A percentile compares a stretch with the other conserved stretches of the same genome.
Conservation (phyloP, 2,797 vertebrate species). For the Myotis myotis region DNA sequence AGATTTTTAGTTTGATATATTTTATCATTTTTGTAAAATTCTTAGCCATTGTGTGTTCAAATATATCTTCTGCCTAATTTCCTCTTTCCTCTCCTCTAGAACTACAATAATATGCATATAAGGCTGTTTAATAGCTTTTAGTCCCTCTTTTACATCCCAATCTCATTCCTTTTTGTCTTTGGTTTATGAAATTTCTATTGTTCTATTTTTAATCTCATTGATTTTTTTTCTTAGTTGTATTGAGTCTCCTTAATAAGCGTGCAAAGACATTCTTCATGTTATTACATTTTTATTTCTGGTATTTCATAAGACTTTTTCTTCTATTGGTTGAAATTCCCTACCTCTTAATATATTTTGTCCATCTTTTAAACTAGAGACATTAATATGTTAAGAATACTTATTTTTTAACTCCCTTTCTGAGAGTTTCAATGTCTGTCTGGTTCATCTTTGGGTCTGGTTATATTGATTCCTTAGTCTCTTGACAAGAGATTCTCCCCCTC, state of each 20-base stretch:
- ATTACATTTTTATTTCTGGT: background rate
- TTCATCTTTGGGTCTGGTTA: background rate
- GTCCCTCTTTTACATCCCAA: background rate
- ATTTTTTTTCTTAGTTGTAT: background rate
- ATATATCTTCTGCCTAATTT: background rate
- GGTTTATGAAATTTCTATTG: background rate
- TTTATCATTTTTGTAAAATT: background rate
- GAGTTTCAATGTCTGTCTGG: background rate
- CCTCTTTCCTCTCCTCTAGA: background rate
- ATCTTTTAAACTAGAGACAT: background rate
- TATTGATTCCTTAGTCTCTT: background rate
- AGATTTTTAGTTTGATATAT: background rate
- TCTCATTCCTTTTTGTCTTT: background rate
- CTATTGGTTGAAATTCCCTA: background rate
- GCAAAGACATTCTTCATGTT: background rate
- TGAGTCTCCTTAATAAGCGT: background rate
- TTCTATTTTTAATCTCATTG: background rate
- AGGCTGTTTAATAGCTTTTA: background rate
- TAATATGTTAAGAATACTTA: background rate
- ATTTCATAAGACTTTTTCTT: background rate
- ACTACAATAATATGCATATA: background rate
- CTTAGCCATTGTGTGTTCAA: background rate
- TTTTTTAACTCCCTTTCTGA: background rate
- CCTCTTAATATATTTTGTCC: background rate
- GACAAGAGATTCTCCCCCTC: background rate